Conservation (phyloP, 1,140 invertebrate species). For the Nephila pilipes region DNA sequence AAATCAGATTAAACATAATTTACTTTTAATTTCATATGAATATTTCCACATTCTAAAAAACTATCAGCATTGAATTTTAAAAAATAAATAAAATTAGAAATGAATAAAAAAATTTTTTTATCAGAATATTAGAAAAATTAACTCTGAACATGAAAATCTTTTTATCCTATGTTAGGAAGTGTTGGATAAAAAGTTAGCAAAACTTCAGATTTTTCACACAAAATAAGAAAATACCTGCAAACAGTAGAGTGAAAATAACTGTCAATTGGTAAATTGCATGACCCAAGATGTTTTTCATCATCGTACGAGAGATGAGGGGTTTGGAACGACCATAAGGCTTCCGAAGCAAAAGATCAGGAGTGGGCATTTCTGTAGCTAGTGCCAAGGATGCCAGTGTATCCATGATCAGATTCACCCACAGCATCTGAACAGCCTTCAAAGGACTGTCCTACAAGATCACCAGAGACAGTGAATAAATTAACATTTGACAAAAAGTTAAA, state of each 20-base stretch:
- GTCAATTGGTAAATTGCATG: slow-evolving; percentile 97
- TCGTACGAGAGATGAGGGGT: slow-evolving; percentile 98
- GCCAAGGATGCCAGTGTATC: slow-evolving; percentile 99
- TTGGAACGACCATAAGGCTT: slow-evolving; percentile 99
- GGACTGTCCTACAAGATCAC: slow-evolving; percentile 83
- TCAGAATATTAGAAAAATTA: too few relatives aligned
- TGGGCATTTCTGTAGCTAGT: slow-evolving; percentile 98
- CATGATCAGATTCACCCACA: slow-evolving; percentile 99
- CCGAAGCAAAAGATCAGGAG: slow-evolving; percentile 94
- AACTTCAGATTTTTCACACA: not conserved
- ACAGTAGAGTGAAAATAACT: slow-evolving; percentile 96
- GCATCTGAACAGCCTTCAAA: slow-evolving; percentile 98
- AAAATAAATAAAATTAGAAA: too few relatives aligned
- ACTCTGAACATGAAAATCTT: too few relatives aligned
- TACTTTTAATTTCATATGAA: too few relatives aligned
- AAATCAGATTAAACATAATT: too few relatives aligned
- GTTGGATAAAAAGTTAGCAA: too few relatives aligned
- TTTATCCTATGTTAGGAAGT: too few relatives aligned
- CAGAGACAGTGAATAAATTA: not conserved
- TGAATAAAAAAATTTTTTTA: too few relatives aligned
- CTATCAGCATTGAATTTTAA: too few relatives aligned
- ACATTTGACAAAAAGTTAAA: too few relatives aligned
- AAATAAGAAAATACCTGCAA: slow-evolving; percentile 86
- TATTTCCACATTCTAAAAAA: too few relatives aligned
- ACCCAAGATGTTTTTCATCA: slow-evolving; percentile 99